These are phyloP conservation scores for Penaeus indicus DNA, from an alignment of 1,140 invertebrate genomes.

Conservation along the genomic window DNA sequence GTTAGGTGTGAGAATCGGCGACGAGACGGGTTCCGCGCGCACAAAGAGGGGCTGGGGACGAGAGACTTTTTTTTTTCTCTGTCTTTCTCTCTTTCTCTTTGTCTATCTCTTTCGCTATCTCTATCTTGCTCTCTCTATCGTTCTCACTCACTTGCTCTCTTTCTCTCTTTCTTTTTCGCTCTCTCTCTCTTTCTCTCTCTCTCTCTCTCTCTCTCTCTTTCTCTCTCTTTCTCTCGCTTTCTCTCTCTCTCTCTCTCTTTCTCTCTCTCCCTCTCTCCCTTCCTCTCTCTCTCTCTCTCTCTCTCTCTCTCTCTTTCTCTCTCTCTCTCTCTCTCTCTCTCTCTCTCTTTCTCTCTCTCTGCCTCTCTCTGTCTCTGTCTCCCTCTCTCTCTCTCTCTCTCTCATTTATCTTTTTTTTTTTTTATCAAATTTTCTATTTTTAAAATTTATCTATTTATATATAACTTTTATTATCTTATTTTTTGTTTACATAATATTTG, in stretches of 20 bases:
- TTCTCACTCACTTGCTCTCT: too few relatives aligned
- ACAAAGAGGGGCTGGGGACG: too few relatives aligned
- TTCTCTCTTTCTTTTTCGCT: too few relatives aligned
- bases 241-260: background rate
- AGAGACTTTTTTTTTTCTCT: too few relatives aligned
- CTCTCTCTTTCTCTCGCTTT: background rate
- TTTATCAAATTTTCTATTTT: too few relatives aligned
- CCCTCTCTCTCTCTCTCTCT: background rate
- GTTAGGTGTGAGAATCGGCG: too few relatives aligned
- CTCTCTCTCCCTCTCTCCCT: background rate
- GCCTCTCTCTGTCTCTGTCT: background rate
- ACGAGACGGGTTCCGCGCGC: too few relatives aligned
- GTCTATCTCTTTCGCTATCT: too few relatives aligned
- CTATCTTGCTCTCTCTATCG: too few relatives aligned
- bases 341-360: background rate
- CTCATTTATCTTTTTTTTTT: background rate
- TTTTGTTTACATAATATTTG: background rate
- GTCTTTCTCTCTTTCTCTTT: too few relatives aligned
- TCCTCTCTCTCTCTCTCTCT: background rate
- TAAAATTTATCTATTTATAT: too few relatives aligned
- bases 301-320: background rate
- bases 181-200: background rate
- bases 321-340: background rate
- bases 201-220: background rate
- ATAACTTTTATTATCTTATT: background rate